Evolutionary conservation across 1,140 invertebrate species (phyloP).

Genomic region (Drosophila aff.): DNA sequence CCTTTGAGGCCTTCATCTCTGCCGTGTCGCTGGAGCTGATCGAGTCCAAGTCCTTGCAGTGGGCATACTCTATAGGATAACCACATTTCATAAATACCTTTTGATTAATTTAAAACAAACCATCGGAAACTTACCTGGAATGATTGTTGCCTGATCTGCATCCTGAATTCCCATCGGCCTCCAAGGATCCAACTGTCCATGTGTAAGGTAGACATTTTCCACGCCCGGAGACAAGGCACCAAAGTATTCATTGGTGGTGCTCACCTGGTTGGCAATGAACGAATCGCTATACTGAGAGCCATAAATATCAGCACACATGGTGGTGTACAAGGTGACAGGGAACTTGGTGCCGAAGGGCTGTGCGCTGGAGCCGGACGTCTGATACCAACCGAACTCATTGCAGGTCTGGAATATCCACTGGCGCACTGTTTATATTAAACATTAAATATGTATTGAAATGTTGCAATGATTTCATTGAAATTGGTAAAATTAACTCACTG

Average conservation of each 20-base stretch:
- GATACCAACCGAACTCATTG: constrained; percentile 91
- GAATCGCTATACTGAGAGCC: constrained; percentile 83
- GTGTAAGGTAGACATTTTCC: constrained; percentile 88
- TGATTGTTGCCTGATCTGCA: constrained; percentile 58
- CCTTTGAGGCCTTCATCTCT: constrained; percentile 85
- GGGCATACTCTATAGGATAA: constrained; percentile 87
- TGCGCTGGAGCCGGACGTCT: constrained; percentile 87
- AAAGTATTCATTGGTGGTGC: constrained; percentile 87
- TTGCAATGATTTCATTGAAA: too few species aligned
- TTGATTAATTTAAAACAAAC: not conserved
- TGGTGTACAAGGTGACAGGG: constrained; percentile 86
- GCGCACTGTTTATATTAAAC: constrained; percentile 74
- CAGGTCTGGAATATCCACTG: constrained; percentile 91
- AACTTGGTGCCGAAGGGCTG: constrained; percentile 89
- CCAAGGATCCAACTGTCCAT: constrained; percentile 89
- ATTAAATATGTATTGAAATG: not conserved
- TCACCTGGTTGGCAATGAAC: constrained; percentile 75
- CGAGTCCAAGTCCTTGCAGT: constrained; percentile 89
- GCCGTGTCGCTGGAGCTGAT: constrained; percentile 85
- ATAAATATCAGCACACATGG: constrained; percentile 89
- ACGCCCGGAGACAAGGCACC: constrained; percentile 87
- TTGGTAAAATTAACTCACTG: constrained; percentile 45
- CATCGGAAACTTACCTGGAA: constrained; percentile 57
- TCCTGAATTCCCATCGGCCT: constrained; percentile 87
- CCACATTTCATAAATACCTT: not conserved